phyloP scores from a whole-genome alignment of 2,888 invertebrate species.

The Cephalotes varians region DNA sequence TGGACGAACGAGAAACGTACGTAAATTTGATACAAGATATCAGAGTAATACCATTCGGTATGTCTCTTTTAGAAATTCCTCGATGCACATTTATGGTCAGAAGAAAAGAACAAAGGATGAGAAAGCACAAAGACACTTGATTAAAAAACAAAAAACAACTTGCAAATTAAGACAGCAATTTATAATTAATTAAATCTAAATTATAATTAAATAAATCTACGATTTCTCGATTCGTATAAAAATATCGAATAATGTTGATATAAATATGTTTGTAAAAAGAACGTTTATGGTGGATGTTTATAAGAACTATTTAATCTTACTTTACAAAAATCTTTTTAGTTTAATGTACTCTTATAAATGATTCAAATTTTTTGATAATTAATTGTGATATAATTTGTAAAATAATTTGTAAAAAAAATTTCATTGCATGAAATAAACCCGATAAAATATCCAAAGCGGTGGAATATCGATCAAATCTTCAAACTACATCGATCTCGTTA shows the following conservation, averaged over 20 bases:
- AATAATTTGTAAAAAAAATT: not conserved
- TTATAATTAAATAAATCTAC: not conserved
- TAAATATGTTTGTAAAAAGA: not conserved
- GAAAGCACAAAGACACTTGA: not conserved
- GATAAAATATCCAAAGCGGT: conserved; percentile 13
- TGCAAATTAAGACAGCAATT: not conserved
- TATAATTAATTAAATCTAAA: too few species aligned
- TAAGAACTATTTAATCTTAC: not conserved
- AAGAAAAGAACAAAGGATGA: not conserved
- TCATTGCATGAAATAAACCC: not conserved
- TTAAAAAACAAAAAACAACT: not conserved
- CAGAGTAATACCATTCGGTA: conserved; percentile 34
- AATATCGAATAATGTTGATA: not conserved
- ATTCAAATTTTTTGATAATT: not conserved
- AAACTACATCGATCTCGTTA: conserved; percentile 64
- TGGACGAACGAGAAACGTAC: conserved; percentile 26
- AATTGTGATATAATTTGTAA: not conserved
- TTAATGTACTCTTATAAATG: not conserved
- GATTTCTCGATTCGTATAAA: not conserved
- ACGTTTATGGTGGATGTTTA: not conserved
- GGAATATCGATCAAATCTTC: conserved; percentile 62
- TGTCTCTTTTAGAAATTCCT: not conserved
- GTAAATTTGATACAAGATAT: conserved; percentile 24
- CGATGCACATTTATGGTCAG: not conserved
- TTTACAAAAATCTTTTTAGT: not conserved